Percentiles rank a stretch among this genome's conserved stretches.
Evolutionary conservation across 2,888 invertebrate genomes (phyloP).

Genomic region (Lamproptera curius): DNA sequence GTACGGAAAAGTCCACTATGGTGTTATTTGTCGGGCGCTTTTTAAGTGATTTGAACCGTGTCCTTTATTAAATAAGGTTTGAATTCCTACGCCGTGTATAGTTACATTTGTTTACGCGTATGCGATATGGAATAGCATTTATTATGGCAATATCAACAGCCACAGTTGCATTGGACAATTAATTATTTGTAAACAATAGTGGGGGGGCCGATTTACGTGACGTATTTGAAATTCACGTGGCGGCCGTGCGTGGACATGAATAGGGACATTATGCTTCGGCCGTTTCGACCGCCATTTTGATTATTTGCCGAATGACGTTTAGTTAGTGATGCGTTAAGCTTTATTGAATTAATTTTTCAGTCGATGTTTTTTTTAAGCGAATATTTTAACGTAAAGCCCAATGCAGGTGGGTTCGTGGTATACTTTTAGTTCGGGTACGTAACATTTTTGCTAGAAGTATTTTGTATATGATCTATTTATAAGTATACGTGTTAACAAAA

Average conservation of each 20-base stretch:
- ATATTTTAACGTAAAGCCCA: too few species aligned
- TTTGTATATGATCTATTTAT: too few species aligned
- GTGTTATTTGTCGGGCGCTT: not conserved
- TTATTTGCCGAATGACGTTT: constrained; percentile 45
- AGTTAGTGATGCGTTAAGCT: too few species aligned
- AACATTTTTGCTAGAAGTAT: too few species aligned
- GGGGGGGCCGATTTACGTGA: constrained; percentile 39
- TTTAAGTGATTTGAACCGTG: constrained; percentile 1
- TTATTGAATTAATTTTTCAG: too few species aligned
- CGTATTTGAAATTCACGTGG: constrained; percentile 37
- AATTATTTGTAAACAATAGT: constrained; percentile 74
- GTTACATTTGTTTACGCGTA: constrained; percentile 43
- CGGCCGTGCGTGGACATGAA: constrained; percentile 57
- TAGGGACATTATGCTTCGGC: constrained; percentile 30
- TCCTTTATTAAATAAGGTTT: not conserved
- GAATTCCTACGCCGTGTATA: not conserved
- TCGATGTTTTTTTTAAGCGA: too few species aligned
- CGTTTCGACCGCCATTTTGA: constrained; percentile 26
- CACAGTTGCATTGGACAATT: constrained; percentile 71
- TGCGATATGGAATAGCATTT: constrained; percentile 61
- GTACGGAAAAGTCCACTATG: constrained; percentile 39
- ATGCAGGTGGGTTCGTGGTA: too few species aligned
- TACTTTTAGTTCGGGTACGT: too few species aligned
- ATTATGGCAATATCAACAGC: constrained; percentile 67
- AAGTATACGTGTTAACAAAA: too few species aligned